Evolutionary conservation across 2,797 vertebrate species (phyloP).

Genomic region (Crenichthys baileyi): DNA sequence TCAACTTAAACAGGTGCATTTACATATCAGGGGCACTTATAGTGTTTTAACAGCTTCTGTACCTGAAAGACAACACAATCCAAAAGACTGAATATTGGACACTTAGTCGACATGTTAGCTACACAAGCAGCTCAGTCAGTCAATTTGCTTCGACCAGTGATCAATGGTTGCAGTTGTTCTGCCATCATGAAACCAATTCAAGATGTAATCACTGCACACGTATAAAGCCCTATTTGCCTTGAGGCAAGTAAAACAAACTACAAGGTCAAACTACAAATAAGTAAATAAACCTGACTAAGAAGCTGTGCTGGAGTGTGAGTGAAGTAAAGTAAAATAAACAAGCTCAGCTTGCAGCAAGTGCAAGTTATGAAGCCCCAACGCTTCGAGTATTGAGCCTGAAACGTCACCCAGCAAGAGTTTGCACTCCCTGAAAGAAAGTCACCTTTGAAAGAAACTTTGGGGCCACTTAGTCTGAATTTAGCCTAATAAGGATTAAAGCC

Average conservation of each 20-base stretch:
- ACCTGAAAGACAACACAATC: not conserved
- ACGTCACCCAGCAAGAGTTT: slow-evolving; percentile 60
- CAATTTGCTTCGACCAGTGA: slow-evolving; percentile 31
- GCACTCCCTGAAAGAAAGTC: slow-evolving; percentile 58
- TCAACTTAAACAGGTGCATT: not conserved
- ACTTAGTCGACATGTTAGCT: slow-evolving; percentile 9
- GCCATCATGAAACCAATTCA: slow-evolving; percentile 63
- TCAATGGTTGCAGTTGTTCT: slow-evolving; percentile 57
- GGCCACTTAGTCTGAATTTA: slow-evolving; percentile 96
- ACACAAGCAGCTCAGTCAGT: slow-evolving; percentile 10
- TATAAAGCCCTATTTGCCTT: slow-evolving; percentile 58
- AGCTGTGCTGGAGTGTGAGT: slow-evolving; percentile 68
- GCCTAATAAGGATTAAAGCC: slow-evolving; percentile 98
- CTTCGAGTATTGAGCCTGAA: slow-evolving; percentile 66
- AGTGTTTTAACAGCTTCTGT: not conserved
- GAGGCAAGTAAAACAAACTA: slow-evolving; percentile 27
- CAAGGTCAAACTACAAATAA: slow-evolving; percentile 68
- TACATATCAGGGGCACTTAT: not conserved
- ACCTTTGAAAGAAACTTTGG: slow-evolving; percentile 87
- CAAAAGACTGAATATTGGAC: not conserved
- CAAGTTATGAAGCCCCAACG: slow-evolving; percentile 63
- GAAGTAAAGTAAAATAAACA: slow-evolving; percentile 80
- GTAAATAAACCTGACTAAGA: slow-evolving; percentile 73
- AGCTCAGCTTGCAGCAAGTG: slow-evolving; percentile 60
- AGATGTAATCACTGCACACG: slow-evolving; percentile 68